Base-by-base conservation (phyloP, 2,113 vertebrate species). In the Stomatorhinus ivindoensis region DNA sequence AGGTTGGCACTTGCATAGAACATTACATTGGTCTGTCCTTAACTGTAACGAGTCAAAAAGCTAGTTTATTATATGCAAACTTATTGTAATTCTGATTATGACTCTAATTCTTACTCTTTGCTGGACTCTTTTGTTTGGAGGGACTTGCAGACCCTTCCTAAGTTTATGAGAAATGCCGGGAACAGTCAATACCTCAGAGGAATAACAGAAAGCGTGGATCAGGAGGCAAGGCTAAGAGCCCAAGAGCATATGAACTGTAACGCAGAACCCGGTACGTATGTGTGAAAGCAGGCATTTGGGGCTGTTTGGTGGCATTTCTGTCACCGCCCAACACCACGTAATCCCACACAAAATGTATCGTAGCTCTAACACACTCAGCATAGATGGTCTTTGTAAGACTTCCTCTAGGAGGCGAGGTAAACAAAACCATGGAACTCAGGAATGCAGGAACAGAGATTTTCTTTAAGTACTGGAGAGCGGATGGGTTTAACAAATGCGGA, bases 21-120 rank as follows among this genome's bases (percentile, higher is more conserved):
- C 35, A 19, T 42, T 89, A 35, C 80, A 89, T 88, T 2, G 50
- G 76, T 35, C 87, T 87, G 83, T 83, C 90, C 90, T 90, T 91
- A 80, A 21, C 69, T n/a, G 39, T 7, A n/a, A 10, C 42, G 17
- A 80, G 27, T 80, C 31, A 42, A 11, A 39, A 51, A 48, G 17
- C 19, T 15, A 39, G 3, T 1, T 88, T 69, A 39, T 39, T 80
- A 35, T 39, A 8, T 50, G 46, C n/a, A 13, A 35, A 6, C 4
- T 27, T 88, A 24, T 73, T 80, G 17, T 88, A 35, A 88, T 21
- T 51, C 4, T 55, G 35, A 31, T 44, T 10, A 89, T 44, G 35
- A 19, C 31, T n/a, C 51, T 53, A 53, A 53, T 19, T 53, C 51
- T 19, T 53, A 65, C 8, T 65, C 24, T 65, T 39, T 46, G 21